phyloP scores from a whole-genome alignment of 2,797 vertebrate genomes.

The Rhinichthys osculus region DNA sequence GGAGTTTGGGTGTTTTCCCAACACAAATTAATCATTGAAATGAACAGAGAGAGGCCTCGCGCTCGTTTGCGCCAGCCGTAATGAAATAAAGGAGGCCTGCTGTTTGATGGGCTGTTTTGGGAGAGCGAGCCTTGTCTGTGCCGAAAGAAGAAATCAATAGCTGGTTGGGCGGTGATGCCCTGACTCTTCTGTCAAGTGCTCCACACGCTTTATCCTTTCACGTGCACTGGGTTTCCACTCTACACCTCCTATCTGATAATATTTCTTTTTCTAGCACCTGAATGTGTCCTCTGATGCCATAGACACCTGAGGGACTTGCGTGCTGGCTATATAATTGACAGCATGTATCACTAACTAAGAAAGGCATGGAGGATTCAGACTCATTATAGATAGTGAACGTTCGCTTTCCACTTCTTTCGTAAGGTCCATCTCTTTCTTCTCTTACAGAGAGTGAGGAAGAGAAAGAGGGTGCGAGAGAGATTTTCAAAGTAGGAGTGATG shows the following conservation, averaged over 20 bases:
- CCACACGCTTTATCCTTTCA: slow-evolving; percentile 51
- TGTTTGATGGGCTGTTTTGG: slow-evolving; percentile 64
- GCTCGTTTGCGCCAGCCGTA: slow-evolving; percentile 57
- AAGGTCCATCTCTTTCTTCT: slow-evolving; percentile 40
- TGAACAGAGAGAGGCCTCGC: slow-evolving; percentile 61
- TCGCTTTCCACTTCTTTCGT: slow-evolving; percentile 39
- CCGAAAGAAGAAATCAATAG: slow-evolving; percentile 64
- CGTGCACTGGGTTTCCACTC: slow-evolving; percentile 44
- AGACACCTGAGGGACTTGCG: slow-evolving; percentile 16
- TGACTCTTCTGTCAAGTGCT: slow-evolving; percentile 55
- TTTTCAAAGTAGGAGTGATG: slow-evolving; percentile 63
- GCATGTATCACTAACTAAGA: background rate
- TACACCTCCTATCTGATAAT: slow-evolving; percentile 10
- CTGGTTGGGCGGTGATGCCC: slow-evolving; percentile 62
- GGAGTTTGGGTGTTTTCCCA: slow-evolving; percentile 67
- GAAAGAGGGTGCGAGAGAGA: slow-evolving; percentile 38
- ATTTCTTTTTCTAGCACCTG: slow-evolving; percentile 25
- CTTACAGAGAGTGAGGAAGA: slow-evolving; percentile 29
- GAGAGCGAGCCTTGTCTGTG: slow-evolving; percentile 49
- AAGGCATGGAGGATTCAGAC: slow-evolving; percentile 35
- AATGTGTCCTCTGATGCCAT: slow-evolving; percentile 33
- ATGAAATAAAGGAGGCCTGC: slow-evolving; percentile 62
- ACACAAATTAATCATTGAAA: slow-evolving; percentile 67
- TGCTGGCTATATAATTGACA: slow-evolving; percentile 6
- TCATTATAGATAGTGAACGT: slow-evolving; percentile 46